Percentiles rank a stretch among this genome's conserved stretches.
Evolutionary conservation across 2,888 invertebrate genomes (phyloP).

Genomic region (Laspeyria flexula): DNA sequence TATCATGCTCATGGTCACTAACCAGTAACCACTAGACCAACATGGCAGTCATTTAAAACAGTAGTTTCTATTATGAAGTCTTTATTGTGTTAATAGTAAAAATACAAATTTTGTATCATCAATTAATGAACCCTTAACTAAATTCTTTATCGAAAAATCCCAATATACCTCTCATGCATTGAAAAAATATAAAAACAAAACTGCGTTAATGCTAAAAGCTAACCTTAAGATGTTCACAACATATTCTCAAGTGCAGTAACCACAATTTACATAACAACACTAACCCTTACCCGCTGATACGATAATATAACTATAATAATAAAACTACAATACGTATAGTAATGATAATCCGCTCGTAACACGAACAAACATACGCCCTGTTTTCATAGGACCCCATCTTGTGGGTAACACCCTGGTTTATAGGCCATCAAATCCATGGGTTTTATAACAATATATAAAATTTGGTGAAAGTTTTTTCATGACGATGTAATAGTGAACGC

Average conservation of each 20-base stretch:
- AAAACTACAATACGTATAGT: conserved; percentile 22
- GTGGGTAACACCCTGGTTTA: conserved; percentile 29
- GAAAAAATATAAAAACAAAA: no score
- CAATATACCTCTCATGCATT: no score
- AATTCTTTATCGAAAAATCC: no score
- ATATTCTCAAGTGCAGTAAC: conserved; percentile 8
- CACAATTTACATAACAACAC: conserved; percentile 12
- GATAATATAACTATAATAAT: conserved; percentile 32
- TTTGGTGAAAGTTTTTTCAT: conserved; percentile 15
- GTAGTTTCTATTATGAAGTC: no score
- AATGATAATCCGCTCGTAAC: conserved; percentile 21
- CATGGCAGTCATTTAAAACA: no score
- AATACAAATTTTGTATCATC: no score
- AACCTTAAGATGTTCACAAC: no score
- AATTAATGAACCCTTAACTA: no score
- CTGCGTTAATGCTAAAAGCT: no score
- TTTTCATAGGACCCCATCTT: conserved; percentile 34
- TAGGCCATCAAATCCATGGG: conserved; percentile 31
- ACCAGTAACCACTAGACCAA: no score
- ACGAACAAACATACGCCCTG: conserved; percentile 28
- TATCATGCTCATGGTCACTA: no score
- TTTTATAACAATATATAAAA: conserved; percentile 38
- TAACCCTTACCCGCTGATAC: conserved; percentile 10
- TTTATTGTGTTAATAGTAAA: no score
- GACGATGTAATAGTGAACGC: conserved; percentile 11